phyloP scores from a whole-genome alignment of 1,140 invertebrate genomes.

The Bactericera cockerelli region DNA sequence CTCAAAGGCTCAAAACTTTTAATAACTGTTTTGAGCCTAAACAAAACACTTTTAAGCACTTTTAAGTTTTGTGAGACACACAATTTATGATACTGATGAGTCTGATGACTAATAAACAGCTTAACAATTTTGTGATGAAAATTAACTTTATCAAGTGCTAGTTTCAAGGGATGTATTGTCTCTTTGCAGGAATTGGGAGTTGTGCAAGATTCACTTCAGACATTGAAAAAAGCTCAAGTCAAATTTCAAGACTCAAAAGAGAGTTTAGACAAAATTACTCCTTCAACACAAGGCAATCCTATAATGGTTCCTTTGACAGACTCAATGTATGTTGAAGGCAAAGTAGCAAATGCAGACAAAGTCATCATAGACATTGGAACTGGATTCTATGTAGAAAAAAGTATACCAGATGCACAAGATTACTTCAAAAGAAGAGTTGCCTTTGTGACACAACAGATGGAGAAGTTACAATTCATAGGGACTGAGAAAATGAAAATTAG shows the following conservation, averaged over 20 bases:
- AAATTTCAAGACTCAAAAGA: constrained; percentile 80
- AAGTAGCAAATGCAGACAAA: constrained; percentile 59
- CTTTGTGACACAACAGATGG: constrained; percentile 85
- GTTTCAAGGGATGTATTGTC: no score
- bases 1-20: no score
- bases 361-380: constrained; percentile 88
- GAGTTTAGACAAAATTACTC: constrained; percentile 62
- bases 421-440: constrained; percentile 84
- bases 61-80: no score
- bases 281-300: constrained; percentile 54
- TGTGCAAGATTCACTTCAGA: constrained; percentile 74
- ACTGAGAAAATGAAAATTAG: constrained; percentile 72
- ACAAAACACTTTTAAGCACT: no score
- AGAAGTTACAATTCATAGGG: constrained; percentile 73
- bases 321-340: constrained; percentile 89
- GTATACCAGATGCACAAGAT: constrained; percentile 54
- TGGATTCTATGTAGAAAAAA: constrained; percentile 87
- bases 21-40: no score
- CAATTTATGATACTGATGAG: no score
- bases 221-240: constrained; percentile 71
- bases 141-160: no score
- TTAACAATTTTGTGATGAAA: no score
- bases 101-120: no score
- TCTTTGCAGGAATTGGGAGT: constrained; percentile 59
- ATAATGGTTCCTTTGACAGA: constrained; percentile 82